Evolutionary conservation across 2,113 vertebrate species (phyloP), one percentile per base, ranked within the genome.

Genomic region (Varanus salvator): DNA sequence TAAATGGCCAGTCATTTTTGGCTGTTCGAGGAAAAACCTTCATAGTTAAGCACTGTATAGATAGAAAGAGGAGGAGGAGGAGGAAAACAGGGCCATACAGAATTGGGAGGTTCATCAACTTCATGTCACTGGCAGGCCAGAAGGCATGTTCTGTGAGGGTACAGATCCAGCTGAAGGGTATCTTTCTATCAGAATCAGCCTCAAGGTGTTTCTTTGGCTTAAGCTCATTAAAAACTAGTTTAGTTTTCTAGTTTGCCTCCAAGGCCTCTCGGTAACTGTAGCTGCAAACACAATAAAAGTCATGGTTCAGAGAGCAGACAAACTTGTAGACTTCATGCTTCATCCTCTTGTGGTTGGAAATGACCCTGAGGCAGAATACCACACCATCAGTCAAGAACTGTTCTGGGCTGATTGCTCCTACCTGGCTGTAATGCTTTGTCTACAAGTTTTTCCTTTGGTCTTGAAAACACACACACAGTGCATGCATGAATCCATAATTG

Each of bases 101-200:
- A 12, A 15, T 54, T 66, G 83, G 75, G 85, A n/a, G 85, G 27
- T 38, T 75, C 91, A 87, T 50, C 60, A 38, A 88, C 66, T 72
- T 85, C 31, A 34, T 85, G 66, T 50, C 82, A 78, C 60, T 50
- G 50, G 14, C 34, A 31, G 72, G 52, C 81, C 48, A 87, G 50
- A 38, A 75, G 66, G 64, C 34, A 34, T 84, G 64, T 78, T 85
- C 88, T 44, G n/a, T 54, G 31, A 80, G 81, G 34, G 48, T 48
- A 90, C 84, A 48, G 50, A 44, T 29, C 71, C 66, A 71, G 54
- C 48, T 38, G 81, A 80, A 78, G 75, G 29, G 52, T 34, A 50
- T 50, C 38, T 87, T 87, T 94, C 80, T 87, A 87, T 48, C 50
- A 89, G 31, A 95, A 90, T 64, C 74, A 94, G 86, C 84, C 86